These are phyloP conservation scores for Actinemys pallida DNA, from an alignment of 2,113 vertebrate species.

Conservation along the genomic window DNA sequence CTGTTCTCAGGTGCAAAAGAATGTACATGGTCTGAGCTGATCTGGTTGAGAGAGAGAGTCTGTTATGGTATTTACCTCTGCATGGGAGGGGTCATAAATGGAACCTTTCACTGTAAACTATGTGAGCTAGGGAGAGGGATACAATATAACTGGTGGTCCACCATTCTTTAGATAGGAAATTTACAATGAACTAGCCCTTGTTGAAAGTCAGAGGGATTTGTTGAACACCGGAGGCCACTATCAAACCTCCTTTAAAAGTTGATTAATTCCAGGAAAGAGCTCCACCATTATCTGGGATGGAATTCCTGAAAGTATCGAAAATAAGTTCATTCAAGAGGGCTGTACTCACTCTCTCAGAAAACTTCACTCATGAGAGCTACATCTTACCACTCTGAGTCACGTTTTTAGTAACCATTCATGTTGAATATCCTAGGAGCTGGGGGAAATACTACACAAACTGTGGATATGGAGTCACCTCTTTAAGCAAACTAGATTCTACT, in stretches of 20 bases:
- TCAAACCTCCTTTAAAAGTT: background rate
- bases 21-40: background rate
- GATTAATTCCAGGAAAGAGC: background rate
- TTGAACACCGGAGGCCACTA: background rate
- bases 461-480: background rate
- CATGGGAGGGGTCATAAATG: background rate
- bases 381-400: background rate
- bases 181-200: background rate
- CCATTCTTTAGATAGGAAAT: background rate
- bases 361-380: background rate
- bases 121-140: background rate
- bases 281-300: background rate
- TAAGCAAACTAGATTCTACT: background rate
- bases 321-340: accelerated
- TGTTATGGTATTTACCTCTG: accelerated
- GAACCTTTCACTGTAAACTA: background rate
- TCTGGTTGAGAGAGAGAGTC: background rate
- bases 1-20: background rate
- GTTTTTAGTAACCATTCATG: background rate
- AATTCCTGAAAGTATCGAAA: background rate
- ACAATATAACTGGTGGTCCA: background rate
- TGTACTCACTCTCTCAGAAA: background rate
- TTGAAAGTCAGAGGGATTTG: background rate
- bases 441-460: background rate
- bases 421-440: background rate